These are phyloP conservation scores for Papilio machaon DNA, from an alignment of 1,140 invertebrate species.

Conservation along the genomic window DNA sequence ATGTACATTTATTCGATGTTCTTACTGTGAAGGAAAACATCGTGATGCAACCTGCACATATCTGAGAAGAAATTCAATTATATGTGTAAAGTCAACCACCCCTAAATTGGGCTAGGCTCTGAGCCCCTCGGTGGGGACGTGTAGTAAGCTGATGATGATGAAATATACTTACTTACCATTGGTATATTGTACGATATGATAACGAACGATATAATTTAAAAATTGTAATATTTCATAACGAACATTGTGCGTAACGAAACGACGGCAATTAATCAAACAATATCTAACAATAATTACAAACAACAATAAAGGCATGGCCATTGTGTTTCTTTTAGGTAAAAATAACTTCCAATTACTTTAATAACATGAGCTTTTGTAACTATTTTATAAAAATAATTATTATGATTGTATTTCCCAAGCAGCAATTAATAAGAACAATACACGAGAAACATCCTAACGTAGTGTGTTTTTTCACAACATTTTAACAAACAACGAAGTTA, in stretches of 20 bases:
- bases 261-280: not conserved
- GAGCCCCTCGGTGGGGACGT: too few species aligned
- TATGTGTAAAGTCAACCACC: too few species aligned
- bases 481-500: too few species aligned
- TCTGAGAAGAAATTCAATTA: too few species aligned
- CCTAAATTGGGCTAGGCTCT: too few species aligned
- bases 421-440: not conserved
- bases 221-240: not conserved
- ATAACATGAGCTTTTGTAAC: not conserved
- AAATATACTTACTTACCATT: too few species aligned
- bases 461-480: not conserved
- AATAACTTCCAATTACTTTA: not conserved
- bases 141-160: too few species aligned
- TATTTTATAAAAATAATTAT: not conserved
- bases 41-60: too few species aligned
- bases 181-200: too few species aligned
- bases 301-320: conserved; percentile 1
- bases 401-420: not conserved
- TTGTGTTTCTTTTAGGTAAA: conserved; percentile 20
- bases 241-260: not conserved
- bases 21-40: too few species aligned
- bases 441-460: not conserved
- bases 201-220: too few species aligned
- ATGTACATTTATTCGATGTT: too few species aligned
- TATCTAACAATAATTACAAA: conserved; percentile 7